These are phyloP conservation scores for Xanthia icteritia DNA, from an alignment of 2,888 invertebrate species.

Conservation along the genomic window DNA sequence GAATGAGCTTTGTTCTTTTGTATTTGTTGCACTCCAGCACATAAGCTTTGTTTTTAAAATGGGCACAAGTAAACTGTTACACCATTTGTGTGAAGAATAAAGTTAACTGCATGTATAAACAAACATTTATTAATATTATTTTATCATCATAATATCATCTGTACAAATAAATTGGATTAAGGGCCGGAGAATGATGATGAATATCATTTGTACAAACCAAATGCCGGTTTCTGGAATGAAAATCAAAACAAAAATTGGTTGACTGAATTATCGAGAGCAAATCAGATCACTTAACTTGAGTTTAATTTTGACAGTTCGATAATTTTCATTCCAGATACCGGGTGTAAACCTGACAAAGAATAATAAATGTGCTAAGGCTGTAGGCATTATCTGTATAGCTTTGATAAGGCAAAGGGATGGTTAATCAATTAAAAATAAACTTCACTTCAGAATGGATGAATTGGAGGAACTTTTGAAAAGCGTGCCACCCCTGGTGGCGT, in stretches of 20 bases:
- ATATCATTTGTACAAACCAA: background rate
- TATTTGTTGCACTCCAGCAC: background rate
- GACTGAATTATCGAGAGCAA: too few species aligned
- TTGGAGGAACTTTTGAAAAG: slow-evolving; percentile 94
- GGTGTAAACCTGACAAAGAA: background rate
- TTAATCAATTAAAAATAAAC: background rate
- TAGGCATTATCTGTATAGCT: too few species aligned
- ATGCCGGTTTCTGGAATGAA: background rate
- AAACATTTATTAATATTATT: background rate
- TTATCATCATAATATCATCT: background rate
- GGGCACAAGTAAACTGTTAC: background rate
- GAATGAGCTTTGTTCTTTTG: background rate
- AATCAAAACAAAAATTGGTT: background rate
- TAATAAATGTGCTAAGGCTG: background rate
- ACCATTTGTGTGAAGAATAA: background rate
- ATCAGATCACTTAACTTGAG: background rate
- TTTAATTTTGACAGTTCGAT: background rate
- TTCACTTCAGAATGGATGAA: slow-evolving; percentile 91
- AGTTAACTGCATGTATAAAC: background rate
- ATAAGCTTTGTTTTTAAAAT: background rate
- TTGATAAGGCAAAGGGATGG: background rate
- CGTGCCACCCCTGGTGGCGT: slow-evolving; percentile 95
- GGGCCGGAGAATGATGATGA: too few species aligned
- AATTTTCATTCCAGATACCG: background rate
- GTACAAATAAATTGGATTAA: too few species aligned